Evolutionary conservation across 2,797 vertebrate species (phyloP), one percentile per base, ranked within the genome.

Genomic region (Sebastes iracundus): DNA sequence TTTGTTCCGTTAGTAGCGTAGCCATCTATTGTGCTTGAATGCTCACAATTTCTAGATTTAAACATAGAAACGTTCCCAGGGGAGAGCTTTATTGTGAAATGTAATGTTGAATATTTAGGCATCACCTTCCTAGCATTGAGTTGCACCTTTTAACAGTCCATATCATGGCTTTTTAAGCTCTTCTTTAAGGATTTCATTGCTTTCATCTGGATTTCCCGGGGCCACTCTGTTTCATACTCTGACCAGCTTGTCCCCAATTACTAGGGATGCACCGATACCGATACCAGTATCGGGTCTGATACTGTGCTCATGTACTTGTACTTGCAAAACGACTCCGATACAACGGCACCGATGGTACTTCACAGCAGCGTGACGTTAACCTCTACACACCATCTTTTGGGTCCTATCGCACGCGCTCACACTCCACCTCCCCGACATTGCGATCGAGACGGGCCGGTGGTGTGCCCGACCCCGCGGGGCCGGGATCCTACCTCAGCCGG

Each of bases 31-130:
- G 7, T 46, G 56, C 69, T 70, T 14, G 69, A 32, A 82, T 46
- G 25, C 59, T 84, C 14, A 2, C 6, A n/a, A 69, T 75, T 65
- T 87, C 49, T 67, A 7, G 5, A 69, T 90, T 76, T 67, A 63
- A 72, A 61, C 52, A 49, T 10, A 65, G 2, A 72, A 77, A 71
- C 18, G 7, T 16, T 62, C 75, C 46, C 63, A 70, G 35, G 20
- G 46, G 18, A 49, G 62, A 27, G 16, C 58, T 61, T n/a, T 28
- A 58, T 35, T 16, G 1, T 55, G 25, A 22, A 18, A 65, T 63
- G 12, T 27, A 20, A 14, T 14, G 2, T 27, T 18, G 42, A 63
- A 64, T 63, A 81, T 65, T 22, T 20, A 22, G 27, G 38, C n/a
- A 25, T 46, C 46, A 16, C 22, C 71, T 42, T 38, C 53, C 14